These are phyloP conservation scores for Electrona antarctica DNA, from an alignment of 2,113 vertebrate genomes.

Conservation along the genomic window DNA sequence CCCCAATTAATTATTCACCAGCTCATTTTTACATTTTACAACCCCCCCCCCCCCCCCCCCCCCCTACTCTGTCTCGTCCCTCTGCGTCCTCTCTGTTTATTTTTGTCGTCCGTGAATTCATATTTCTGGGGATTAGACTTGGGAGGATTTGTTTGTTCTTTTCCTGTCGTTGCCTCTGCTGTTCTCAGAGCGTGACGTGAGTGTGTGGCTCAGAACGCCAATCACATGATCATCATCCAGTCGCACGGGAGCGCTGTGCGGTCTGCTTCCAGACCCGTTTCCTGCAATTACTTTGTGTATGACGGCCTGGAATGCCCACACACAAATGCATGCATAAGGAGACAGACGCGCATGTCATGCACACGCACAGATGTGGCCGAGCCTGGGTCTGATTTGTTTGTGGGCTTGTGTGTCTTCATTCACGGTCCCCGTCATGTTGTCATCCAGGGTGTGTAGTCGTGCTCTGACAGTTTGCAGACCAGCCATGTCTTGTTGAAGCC, in stretches of 20 bases:
- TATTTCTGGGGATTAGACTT: constrained; percentile 10
- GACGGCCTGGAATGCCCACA: background rate
- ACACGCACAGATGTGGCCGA: constrained; percentile 6
- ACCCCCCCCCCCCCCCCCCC: background rate
- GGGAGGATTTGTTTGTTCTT: constrained; percentile 25
- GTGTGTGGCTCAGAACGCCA: background rate
- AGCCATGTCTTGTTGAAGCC: background rate
- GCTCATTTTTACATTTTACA: background rate
- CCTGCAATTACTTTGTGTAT: constrained; percentile 22
- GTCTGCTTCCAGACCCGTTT: constrained; percentile 3
- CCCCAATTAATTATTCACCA: constrained; percentile 41
- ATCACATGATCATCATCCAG: background rate
- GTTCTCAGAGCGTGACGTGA: background rate
- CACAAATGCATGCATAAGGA: background rate
- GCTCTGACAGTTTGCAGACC: background rate
- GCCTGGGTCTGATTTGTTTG: constrained; percentile 1
- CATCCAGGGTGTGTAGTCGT: background rate
- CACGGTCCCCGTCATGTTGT: background rate
- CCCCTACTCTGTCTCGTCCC: background rate
- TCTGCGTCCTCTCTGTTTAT: constrained; percentile 12
- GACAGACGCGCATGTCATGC: background rate
- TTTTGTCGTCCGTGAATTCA: constrained; percentile 30
- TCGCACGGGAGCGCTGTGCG: background rate
- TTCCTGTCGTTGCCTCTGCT: too few species aligned
- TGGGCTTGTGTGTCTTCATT: background rate